Conservation (phyloP, 2,888 invertebrate species). For the Himalopsyche anomala region DNA sequence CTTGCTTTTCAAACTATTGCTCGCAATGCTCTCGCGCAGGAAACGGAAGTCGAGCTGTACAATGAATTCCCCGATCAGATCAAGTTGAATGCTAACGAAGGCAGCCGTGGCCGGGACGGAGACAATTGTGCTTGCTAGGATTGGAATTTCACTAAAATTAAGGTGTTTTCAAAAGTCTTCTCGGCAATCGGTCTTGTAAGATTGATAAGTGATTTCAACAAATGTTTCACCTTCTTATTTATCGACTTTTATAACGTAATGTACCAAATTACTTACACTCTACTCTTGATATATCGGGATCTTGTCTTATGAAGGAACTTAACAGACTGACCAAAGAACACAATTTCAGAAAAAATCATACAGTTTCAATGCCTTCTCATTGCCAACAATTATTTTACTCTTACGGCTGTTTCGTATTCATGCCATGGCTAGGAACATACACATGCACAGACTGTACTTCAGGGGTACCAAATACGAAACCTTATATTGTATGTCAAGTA, state of each 20-base stretch:
- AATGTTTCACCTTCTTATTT: constrained; percentile 56
- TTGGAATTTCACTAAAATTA: not conserved
- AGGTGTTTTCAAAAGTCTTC: not conserved
- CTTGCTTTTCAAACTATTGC: constrained; percentile 99
- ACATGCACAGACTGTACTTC: too few relatives aligned
- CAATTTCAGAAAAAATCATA: too few relatives aligned
- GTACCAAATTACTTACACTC: not conserved
- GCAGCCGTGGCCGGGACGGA: constrained; percentile 83
- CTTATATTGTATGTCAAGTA: too few relatives aligned
- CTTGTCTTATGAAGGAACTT: too few relatives aligned
- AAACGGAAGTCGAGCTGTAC: constrained; percentile 94
- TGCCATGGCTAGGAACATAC: too few relatives aligned
- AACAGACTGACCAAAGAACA: too few relatives aligned
- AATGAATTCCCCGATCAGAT: constrained; percentile 99
- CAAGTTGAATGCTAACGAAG: constrained; percentile 86
- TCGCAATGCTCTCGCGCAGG: constrained; percentile 96
- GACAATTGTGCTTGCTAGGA: constrained; percentile 87
- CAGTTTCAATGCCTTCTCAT: too few relatives aligned
- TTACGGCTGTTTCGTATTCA: too few relatives aligned
- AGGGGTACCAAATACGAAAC: too few relatives aligned
- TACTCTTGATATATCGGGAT: not conserved
- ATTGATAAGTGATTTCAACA: constrained; percentile 44
- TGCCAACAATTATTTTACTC: too few relatives aligned
- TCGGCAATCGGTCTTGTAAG: constrained; percentile 23
- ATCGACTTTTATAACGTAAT: not conserved